Percentiles rank a stretch among this genome's conserved stretches.
phyloP scores from a whole-genome alignment of 2,797 vertebrate genomes.

The Simalia tracyae region DNA sequence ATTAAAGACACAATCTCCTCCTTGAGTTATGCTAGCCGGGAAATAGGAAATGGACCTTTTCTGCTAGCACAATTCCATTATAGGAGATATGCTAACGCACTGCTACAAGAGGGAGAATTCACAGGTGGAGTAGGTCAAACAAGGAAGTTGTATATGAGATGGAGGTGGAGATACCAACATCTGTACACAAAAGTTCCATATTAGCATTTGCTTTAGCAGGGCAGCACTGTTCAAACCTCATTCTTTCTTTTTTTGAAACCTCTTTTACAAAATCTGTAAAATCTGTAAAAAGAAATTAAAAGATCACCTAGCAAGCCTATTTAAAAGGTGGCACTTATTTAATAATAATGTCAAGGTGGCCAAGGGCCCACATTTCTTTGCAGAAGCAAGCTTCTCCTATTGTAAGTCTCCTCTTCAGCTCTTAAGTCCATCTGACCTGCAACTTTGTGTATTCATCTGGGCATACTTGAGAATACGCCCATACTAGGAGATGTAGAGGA shows the following conservation, averaged over 20 bases:
- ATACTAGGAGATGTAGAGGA: too few relatives aligned
- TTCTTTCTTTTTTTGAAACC: not conserved
- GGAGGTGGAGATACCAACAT: not conserved
- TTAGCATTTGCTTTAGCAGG: not conserved
- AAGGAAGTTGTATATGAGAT: not conserved
- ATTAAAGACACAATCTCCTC: not conserved
- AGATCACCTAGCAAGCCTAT: not conserved
- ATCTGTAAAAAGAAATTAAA: not conserved
- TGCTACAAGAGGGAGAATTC: not conserved
- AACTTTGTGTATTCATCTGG: not conserved
- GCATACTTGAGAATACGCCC: not conserved
- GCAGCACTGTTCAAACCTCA: not conserved
- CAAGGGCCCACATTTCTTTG: not conserved
- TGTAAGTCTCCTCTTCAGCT: not conserved
- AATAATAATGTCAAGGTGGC: not conserved
- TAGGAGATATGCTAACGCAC: not conserved
- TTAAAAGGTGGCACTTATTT: not conserved
- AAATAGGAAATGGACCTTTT: not conserved
- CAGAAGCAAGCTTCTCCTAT: not conserved
- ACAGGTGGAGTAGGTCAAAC: not conserved
- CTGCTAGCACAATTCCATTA: not conserved
- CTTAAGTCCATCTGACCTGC: not conserved
- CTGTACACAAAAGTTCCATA: not conserved
- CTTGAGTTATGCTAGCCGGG: not conserved
- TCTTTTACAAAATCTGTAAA: not conserved